Evolutionary conservation across 1,140 invertebrate species (phyloP).

Genomic region (Wasmannia auropunctata): DNA sequence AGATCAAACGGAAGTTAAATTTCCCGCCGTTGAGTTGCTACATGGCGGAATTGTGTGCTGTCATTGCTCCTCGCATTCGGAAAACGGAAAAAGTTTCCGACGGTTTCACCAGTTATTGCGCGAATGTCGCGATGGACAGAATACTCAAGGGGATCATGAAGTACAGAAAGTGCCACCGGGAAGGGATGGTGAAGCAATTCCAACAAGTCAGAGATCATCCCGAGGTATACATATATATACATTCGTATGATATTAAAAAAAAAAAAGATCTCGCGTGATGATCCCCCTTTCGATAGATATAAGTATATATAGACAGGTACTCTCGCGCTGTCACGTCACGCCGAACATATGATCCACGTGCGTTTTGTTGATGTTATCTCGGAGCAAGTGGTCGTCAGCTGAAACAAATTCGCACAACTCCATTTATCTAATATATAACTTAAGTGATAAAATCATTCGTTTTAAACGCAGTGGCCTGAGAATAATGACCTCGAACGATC

Average conservation of each 20-base stretch:
- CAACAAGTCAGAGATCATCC: constrained; percentile 94
- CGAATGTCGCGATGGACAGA: constrained; percentile 89
- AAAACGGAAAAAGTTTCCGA: constrained; percentile 29
- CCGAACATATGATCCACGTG: not conserved
- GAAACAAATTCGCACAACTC: not conserved
- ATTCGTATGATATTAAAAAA: constrained; percentile 77
- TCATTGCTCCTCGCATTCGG: constrained; percentile 49
- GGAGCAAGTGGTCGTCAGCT: not conserved
- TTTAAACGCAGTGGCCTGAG: not conserved
- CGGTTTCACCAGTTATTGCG: constrained; percentile 18
- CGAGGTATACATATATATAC: too few relatives aligned
- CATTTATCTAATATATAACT: not conserved
- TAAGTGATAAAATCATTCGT: not conserved
- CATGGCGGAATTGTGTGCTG: constrained; percentile 71
- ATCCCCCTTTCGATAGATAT: not conserved
- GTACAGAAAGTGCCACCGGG: constrained; percentile 92
- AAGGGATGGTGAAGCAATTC: constrained; percentile 96
- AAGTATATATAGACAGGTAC: not conserved
- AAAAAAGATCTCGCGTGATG: constrained; percentile 2
- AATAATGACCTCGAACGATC: not conserved
- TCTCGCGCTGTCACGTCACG: not conserved
- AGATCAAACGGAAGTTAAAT: constrained; percentile 38
- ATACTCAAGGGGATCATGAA: constrained; percentile 95
- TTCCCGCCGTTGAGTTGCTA: constrained; percentile 38
- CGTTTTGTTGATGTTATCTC: constrained; percentile 5